Evolutionary conservation across 1,140 invertebrate species (phyloP).

Genomic region (Anoplolepis gracilipes): DNA sequence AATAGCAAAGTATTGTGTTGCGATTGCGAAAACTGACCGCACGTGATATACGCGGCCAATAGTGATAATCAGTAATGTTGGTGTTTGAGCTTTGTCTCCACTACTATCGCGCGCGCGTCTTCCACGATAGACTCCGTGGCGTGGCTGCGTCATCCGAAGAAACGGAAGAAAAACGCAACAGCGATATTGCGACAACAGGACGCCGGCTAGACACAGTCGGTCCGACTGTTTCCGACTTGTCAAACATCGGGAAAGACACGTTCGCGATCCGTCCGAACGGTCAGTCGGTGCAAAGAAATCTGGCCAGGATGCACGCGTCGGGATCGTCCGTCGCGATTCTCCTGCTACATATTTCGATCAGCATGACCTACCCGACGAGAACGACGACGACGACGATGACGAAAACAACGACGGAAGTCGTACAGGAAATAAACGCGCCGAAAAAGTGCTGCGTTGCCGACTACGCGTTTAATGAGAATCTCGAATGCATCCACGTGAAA

Average conservation of each 20-base stretch:
- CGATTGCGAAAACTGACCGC: slow-evolving; percentile 23
- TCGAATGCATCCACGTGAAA: slow-evolving; percentile 57
- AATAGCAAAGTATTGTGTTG: too few relatives aligned
- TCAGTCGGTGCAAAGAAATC: slow-evolving; percentile 6
- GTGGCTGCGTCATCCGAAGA: slow-evolving; percentile 23
- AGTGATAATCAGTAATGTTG: neutral
- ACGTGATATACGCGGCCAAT: neutral
- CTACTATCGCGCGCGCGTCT: neutral
- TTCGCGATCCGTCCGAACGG: neutral
- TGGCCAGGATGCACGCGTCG: slow-evolving; percentile 21
- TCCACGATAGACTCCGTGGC: neutral
- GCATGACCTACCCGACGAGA: neutral
- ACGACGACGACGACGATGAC: slow-evolving; percentile 22
- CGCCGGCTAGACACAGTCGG: neutral
- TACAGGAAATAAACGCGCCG: slow-evolving; percentile 33
- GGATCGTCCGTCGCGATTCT: neutral
- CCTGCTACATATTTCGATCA: neutral
- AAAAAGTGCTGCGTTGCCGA: slow-evolving; percentile 74
- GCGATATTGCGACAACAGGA: neutral
- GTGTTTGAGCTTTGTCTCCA: neutral
- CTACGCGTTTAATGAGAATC: slow-evolving; percentile 64
- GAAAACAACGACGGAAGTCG: neutral
- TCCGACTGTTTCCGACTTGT: slow-evolving; percentile 34
- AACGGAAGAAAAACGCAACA: slow-evolving; percentile 24
- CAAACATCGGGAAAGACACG: slow-evolving; percentile 31